Evolutionary conservation across 1,140 invertebrate species (phyloP), one percentile per base, ranked within the genome.

Genomic region (Belonocnema kinseyi): DNA sequence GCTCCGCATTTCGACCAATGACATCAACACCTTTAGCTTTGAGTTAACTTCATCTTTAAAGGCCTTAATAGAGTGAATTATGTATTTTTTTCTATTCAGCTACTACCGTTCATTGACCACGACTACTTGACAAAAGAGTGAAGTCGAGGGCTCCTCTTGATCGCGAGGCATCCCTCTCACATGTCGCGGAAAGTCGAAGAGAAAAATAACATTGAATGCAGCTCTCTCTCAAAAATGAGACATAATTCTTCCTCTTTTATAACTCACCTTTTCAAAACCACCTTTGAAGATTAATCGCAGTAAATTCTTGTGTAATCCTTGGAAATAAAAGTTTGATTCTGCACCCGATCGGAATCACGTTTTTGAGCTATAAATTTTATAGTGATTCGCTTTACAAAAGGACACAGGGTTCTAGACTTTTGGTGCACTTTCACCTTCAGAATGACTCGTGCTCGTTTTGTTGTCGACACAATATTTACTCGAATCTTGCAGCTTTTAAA

Each of bases 241-340:
- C 58, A 66, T 66, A 66, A 66, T 66, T 66, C 58, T 66, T 66
- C 40, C 14, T 66, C 33, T 21, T 66, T 40, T 40, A 66, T 26
- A 40, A 40, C 26, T 66, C 26, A 40, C 26, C 33, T 40, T 66
- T 40, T 40, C 26, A 66, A 66, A 33, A 66, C 58, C 58, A 66
- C 58, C 58, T 66, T 66, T 66, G 26, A 66, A 66, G 26, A 66
- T 66, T 66, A 66, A 21, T 66, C 26, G 26, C 58, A 66, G 58
- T 66, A 66, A 66, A 66, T 66, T 66, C 58, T 66, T 33, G 58
- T 66, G 58, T 66, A 40, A 66, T 66, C 58, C 58, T 66, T 33
- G 58, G 58, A 66, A 66, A 66, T 66, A 66, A 66, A 66, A 66
- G 58, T 66, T 66, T 40, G 26, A 66, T 66, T 66, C 58, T 40